Evolutionary conservation across 2,888 invertebrate genomes (phyloP).

Genomic region (Scaptomyza tumidula): DNA sequence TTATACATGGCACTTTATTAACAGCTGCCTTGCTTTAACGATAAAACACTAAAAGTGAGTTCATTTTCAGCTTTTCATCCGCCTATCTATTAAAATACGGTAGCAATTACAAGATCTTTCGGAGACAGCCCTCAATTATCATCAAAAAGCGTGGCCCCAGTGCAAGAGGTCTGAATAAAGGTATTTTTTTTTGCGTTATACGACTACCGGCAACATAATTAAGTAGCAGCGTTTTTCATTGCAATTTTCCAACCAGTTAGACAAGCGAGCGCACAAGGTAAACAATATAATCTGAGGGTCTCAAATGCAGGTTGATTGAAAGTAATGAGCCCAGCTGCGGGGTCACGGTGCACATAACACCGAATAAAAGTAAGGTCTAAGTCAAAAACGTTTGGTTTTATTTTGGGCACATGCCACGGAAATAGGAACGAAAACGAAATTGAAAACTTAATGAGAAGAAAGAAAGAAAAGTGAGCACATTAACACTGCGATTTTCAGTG

Average conservation of each 20-base stretch:
- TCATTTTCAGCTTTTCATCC: background rate
- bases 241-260: constrained; percentile 24
- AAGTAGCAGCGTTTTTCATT: constrained; percentile 9
- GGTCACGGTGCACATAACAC: constrained; percentile 41
- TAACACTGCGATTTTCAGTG: constrained; percentile 27
- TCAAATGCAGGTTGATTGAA: constrained; percentile 55
- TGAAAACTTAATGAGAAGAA: constrained; percentile 32
- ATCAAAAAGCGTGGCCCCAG: constrained; percentile 8
- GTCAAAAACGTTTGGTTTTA: constrained; percentile 20
- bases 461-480: constrained; percentile 31
- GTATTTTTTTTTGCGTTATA: background rate
- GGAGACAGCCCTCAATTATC: background rate
- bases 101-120: constrained; percentile 17
- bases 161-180: background rate
- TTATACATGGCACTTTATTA: background rate
- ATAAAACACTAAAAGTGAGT: background rate
- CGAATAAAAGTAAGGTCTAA: constrained; percentile 34
- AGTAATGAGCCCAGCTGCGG: constrained; percentile 42
- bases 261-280: constrained; percentile 14
- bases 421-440: constrained; percentile 43
- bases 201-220: constrained; percentile 29
- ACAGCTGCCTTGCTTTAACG: background rate
- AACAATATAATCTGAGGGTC: constrained; percentile 16
- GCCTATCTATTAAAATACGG: background rate
- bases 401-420: constrained; percentile 24